A percentile compares a stretch with the other conserved stretches of the same genome.
phyloP scores from a whole-genome alignment of 2,888 invertebrate species.

The Eristalis tenax region DNA sequence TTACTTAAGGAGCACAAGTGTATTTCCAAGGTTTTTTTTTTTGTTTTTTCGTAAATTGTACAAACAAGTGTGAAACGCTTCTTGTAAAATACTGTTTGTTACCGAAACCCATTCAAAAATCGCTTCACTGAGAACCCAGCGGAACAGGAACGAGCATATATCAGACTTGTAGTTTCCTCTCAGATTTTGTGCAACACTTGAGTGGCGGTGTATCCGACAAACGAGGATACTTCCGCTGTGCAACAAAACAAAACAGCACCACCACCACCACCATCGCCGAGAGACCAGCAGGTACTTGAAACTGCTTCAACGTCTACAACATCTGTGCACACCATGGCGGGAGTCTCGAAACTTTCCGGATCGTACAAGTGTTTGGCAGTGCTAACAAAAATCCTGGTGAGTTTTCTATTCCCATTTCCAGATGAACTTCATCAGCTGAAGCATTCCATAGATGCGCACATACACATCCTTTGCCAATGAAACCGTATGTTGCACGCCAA shows the following conservation, averaged over 20 bases:
- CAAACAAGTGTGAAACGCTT: neutral
- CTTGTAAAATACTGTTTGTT: slow-evolving; percentile 28
- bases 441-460: neutral
- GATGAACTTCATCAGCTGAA: neutral
- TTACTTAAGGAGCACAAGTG: neutral
- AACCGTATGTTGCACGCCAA: neutral
- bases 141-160: slow-evolving; percentile 1
- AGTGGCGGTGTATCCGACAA: slow-evolving; percentile 27
- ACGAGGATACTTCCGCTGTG: slow-evolving; percentile 13
- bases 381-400: slow-evolving; percentile 55
- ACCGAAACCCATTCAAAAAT: slow-evolving; percentile 43
- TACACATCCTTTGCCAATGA: too few species aligned
- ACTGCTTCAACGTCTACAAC: slow-evolving; percentile 31
- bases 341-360: slow-evolving; percentile 49
- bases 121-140: neutral
- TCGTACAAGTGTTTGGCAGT: slow-evolving; percentile 36
- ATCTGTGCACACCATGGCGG: slow-evolving; percentile 11
- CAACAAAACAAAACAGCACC: neutral
- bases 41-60: neutral
- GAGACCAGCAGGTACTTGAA: slow-evolving; percentile 7
- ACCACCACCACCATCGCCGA: neutral
- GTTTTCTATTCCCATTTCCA: slow-evolving; percentile 20
- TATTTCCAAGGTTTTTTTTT: neutral
- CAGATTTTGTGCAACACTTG: slow-evolving; percentile 21
- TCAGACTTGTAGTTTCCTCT: slow-evolving; percentile 8